Evolutionary conservation across 2,113 vertebrate genomes (phyloP).

Genomic region (Apodemus sylvaticus): DNA sequence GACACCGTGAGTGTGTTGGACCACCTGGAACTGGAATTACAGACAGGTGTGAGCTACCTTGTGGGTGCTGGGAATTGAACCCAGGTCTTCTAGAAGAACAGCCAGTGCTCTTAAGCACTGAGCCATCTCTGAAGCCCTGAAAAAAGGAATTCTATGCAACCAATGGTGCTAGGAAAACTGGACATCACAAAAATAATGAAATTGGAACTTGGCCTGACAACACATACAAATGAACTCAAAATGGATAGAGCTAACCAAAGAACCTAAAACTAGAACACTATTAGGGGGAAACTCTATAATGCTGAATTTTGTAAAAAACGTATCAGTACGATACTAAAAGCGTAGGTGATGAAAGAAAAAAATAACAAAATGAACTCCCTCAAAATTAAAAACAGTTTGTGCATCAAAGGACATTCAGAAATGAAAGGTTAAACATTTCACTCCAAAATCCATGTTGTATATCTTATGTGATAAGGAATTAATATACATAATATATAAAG

Average conservation of each 20-base stretch:
- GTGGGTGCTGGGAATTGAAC: not conserved
- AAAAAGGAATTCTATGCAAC: not conserved
- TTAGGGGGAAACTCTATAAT: not conserved
- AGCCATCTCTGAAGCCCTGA: not conserved
- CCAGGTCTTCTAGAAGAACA: not conserved
- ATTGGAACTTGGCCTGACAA: not conserved
- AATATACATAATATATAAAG: not conserved
- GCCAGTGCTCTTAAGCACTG: not conserved
- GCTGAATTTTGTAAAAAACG: not conserved
- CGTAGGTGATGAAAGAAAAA: not conserved
- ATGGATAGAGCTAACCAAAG: not conserved
- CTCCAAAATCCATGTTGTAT: not conserved
- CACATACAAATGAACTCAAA: not conserved
- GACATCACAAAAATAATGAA: not conserved
- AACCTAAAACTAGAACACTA: not conserved
- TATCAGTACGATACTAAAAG: not conserved
- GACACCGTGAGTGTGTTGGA: not conserved
- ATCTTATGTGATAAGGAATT: not conserved
- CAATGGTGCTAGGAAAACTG: not conserved
- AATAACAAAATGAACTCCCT: not conserved
- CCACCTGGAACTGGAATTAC: not conserved
- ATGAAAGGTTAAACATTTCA: not conserved
- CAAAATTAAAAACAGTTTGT: not conserved
- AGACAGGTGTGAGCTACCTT: not conserved
- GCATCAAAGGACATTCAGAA: not conserved